Evolutionary conservation across 2,888 invertebrate species (phyloP), one percentile per base, ranked within the genome.

Genomic region (Saturnia japonica): DNA sequence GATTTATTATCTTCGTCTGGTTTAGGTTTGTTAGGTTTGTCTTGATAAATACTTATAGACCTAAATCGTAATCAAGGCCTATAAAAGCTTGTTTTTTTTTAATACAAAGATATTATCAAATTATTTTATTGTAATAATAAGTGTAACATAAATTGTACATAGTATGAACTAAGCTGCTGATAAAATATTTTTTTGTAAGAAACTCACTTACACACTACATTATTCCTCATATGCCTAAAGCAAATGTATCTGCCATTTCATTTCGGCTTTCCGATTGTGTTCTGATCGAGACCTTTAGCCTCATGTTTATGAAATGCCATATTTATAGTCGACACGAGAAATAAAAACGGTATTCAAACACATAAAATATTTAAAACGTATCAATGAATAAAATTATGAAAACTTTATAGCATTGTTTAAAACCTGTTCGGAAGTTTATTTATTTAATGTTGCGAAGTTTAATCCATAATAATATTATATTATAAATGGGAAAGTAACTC

Each of bases 201-300:
- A 57, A 25, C 25, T 57, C 57, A 57, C 57, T 57, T 57, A 57
- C 57, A 25, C 14, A 25, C 2, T 57, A 12, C 25, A 25, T 57
- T 57, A 57, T 57, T 25, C 25, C 57, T 14, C 14, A 57, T 28
- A 28, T 25, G 57, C 57, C 57, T 67, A 82, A 78, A 93, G 93
- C 91, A 76, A 84, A 78, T 83, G 78, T 85, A 86, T 87, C 82
- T 82, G 86, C 85, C 87, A 87, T 91, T 92, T 90, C 91, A 92
- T 91, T 93, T 93, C 82, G 90, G 89, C 87, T 85, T 83, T 80
- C 80, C 75, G 78, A 70, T 77, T 75, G 74, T 73, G 74, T 75
- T 75, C 77, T 77, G 79, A 67, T 79, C 79, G 77, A 80, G 87
- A 90, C 90, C 91, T 90, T 88, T 89, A 80, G 85, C 87, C 90